Percentiles rank a stretch among this genome's conserved stretches.
Evolutionary conservation across 2,113 vertebrate species (phyloP).

Genomic region (Pseudolaguvia tuberculata): DNA sequence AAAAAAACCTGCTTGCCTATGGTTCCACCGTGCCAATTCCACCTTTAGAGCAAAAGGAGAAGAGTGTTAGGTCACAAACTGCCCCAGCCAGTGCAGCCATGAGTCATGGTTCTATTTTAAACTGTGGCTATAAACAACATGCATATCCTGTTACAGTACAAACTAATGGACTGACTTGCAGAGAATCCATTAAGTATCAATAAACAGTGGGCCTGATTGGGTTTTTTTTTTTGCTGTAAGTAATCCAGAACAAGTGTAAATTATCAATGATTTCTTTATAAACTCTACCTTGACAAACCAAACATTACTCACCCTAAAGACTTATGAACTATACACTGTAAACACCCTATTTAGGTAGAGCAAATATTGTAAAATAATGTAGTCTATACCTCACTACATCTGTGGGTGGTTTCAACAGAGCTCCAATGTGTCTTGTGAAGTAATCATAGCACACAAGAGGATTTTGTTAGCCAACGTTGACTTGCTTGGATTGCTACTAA

Average conservation of each 20-base stretch:
- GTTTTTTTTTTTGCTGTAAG: constrained; percentile 31
- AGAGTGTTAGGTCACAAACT: constrained; percentile 61
- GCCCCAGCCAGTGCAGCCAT: constrained; percentile 60
- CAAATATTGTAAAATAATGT: background rate
- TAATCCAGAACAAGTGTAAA: constrained; percentile 14
- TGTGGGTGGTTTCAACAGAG: constrained; percentile 5
- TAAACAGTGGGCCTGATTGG: constrained; percentile 54
- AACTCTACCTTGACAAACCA: constrained; percentile 8
- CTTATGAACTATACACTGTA: constrained; percentile 15
- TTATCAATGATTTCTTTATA: constrained; percentile 16
- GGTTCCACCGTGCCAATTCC: background rate
- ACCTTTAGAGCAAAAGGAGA: constrained; percentile 48
- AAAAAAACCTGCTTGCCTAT: constrained; percentile 20
- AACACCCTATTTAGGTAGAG: background rate
- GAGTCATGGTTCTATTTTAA: constrained; percentile 69
- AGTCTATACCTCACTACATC: background rate
- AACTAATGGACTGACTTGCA: constrained; percentile 61
- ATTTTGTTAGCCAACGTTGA: constrained; percentile 9
- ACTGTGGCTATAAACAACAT: constrained; percentile 58
- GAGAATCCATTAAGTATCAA: constrained; percentile 68
- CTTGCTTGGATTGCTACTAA: constrained; percentile 7
- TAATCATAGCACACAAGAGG: constrained; percentile 4
- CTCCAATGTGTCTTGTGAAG: constrained; percentile 11
- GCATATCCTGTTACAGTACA: constrained; percentile 63
- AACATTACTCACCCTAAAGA: constrained; percentile 11